phyloP scores from a whole-genome alignment of 1,140 invertebrate genomes.

The Lordiphosa mommai region DNA sequence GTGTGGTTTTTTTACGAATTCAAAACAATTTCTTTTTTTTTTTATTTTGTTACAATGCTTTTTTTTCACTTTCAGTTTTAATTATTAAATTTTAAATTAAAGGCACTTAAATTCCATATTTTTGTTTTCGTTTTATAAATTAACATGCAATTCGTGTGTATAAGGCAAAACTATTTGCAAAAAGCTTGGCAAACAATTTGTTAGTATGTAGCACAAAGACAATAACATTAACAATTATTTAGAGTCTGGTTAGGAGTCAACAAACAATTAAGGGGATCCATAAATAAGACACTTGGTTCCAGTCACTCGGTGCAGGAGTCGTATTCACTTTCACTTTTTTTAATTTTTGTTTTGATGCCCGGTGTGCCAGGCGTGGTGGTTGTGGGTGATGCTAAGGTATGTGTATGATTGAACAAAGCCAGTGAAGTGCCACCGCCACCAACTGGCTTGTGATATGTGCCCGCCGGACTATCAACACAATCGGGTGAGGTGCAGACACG shows the following conservation, averaged over 20 bases:
- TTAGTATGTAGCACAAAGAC: constrained; percentile 36
- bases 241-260: constrained; percentile 35
- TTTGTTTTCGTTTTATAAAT: constrained; percentile 52
- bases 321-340: constrained; percentile 73
- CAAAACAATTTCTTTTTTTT: constrained; percentile 23
- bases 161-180: constrained; percentile 32
- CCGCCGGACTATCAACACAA: constrained; percentile 44
- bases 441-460: constrained; percentile 45
- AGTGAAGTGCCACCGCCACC: constrained; percentile 11
- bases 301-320: constrained; percentile 75
- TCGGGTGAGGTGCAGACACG: constrained; percentile 53
- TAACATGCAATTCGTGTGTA: constrained; percentile 47
- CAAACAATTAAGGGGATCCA: constrained; percentile 27
- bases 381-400: constrained; percentile 41
- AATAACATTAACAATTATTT: constrained; percentile 59
- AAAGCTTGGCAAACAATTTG: constrained; percentile 6
- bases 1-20: no score
- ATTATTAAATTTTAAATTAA: constrained; percentile 40
- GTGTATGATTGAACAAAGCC: constrained; percentile 35
- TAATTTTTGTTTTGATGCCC: constrained; percentile 46
- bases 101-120: constrained; percentile 68
- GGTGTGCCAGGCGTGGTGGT: constrained; percentile 41
- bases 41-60: constrained; percentile 30
- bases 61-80: constrained; percentile 37
- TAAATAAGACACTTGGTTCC: constrained; percentile 16